Evolutionary conservation across 2,888 invertebrate species (phyloP), one percentile per base, ranked within the genome.

Genomic region (Agrotis puta): DNA sequence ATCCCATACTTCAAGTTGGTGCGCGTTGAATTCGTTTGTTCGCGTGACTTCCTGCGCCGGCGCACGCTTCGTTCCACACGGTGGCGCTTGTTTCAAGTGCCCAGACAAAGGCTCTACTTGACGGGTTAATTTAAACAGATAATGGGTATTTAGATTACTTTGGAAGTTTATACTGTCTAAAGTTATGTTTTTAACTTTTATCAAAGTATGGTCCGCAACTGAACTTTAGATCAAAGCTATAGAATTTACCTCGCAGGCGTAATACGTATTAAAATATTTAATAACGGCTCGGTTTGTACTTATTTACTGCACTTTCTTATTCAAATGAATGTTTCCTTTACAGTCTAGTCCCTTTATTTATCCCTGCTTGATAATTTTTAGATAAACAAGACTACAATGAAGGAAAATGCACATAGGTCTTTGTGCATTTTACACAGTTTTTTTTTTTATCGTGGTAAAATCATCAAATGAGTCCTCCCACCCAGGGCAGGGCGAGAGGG

Each of bases 61-160:
- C 82, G 85, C 87, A 89, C 87, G 91, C 82, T 83, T 82, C 88
- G 91, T 89, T 91, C 88, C 90, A 87, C 89, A 84, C 81, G 84
- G 70, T 61, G 61, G 82, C 53, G 58, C 14, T 68, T 59, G 59
- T 48, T 70, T 69, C 64, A 72, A 79, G 66, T 68, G 33, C 14
- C 67, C 68, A 73, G 64, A 81, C 67, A 77, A 76, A 73, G 64
- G 56, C 45, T 59, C 9, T 39, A 33, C 50, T 64, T 77, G 78
- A 68, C 33, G 54, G 54, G 63, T 65, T 11, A 72, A 72, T 81
- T 77, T 77, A 43, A 72, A 47, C 24, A 48, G 62, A 64, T 53
- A 58, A 56, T 63, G 18, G 39, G 22, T 62, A 57, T 51, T 67
- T 24, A 20, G 45, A 66, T 48, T 43, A 20, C 18, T 59, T 18